These are phyloP conservation scores for Drosophila subsilvestris DNA, from an alignment of 2,888 invertebrate genomes.

Conservation along the genomic window DNA sequence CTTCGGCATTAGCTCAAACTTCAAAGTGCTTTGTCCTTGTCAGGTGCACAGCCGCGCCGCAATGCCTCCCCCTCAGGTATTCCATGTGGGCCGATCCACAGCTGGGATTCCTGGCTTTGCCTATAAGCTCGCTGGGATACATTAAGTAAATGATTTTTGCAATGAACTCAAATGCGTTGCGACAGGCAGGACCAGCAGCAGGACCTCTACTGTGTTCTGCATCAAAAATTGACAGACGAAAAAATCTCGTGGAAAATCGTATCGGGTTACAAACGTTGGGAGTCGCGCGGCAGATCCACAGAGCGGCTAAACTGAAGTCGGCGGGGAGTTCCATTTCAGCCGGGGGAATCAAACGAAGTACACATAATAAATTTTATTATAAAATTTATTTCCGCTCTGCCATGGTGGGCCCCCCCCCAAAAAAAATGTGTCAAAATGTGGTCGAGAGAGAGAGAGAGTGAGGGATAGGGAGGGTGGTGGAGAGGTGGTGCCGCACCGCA, in stretches of 20 bases:
- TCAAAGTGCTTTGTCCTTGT: constrained; percentile 74
- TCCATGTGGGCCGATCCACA: constrained; percentile 36
- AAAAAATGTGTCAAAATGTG: constrained; percentile 76
- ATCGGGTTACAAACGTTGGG: constrained; percentile 72
- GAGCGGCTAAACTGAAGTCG: constrained; percentile 60
- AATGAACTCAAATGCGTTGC: constrained; percentile 56
- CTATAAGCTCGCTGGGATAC: constrained; percentile 41
- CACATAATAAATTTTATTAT: constrained; percentile 75
- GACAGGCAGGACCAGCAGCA: constrained; percentile 36
- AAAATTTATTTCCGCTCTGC: constrained; percentile 70
- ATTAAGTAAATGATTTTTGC: constrained; percentile 74
- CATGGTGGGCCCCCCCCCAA: neutral
- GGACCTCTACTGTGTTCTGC: constrained; percentile 18
- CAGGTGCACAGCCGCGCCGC: constrained; percentile 55
- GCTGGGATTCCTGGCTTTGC: constrained; percentile 28
- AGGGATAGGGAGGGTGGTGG: neutral
- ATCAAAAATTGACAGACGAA: constrained; percentile 69
- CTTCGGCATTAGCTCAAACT: constrained; percentile 53
- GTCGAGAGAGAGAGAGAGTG: constrained; percentile 53
- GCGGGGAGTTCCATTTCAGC: constrained; percentile 1
- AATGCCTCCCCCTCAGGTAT: constrained; percentile 1
- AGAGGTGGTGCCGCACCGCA: constrained; percentile 36
- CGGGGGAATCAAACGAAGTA: constrained; percentile 33
- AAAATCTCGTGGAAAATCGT: constrained; percentile 55
- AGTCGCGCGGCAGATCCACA: constrained; percentile 42